Evolutionary conservation across 2,888 invertebrate species (phyloP).

Genomic region (Heteromurus nitidus): DNA sequence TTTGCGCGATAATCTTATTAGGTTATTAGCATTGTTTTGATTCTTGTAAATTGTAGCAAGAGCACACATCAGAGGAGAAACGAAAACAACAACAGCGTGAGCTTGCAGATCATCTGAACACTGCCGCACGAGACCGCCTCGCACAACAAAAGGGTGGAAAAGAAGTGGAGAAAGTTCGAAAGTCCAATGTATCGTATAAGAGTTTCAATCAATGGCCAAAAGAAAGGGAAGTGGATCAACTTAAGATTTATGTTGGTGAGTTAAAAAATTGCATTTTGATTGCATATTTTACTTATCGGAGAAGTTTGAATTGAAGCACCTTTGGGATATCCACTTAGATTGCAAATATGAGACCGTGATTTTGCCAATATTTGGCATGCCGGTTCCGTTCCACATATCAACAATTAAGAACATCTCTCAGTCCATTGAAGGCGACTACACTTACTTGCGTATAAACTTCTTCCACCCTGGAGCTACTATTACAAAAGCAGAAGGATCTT

Average conservation of each 20-base stretch:
- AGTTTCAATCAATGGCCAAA: constrained; percentile 93
- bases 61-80: constrained; percentile 97
- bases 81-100: constrained; percentile 97
- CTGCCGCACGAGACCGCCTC: constrained; percentile 92
- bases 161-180: constrained; percentile 91
- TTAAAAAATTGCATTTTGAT: too few species aligned
- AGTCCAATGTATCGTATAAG: constrained; percentile 97
- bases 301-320: too few species aligned
- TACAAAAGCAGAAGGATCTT: constrained; percentile 93
- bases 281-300: too few species aligned
- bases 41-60: constrained; percentile 81
- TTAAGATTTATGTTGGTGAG: constrained; percentile 90
- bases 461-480: constrained; percentile 98
- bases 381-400: constrained; percentile 98
- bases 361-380: constrained; percentile 95
- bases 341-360: constrained; percentile 99
- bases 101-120: constrained; percentile 91
- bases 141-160: constrained; percentile 87
- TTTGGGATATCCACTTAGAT: constrained; percentile 80
- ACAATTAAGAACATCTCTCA: constrained; percentile 99
- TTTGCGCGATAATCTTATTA: background rate
- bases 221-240: constrained; percentile 92
- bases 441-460: constrained; percentile 97
- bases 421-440: constrained; percentile 98
- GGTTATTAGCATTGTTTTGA: background rate